Evolutionary conservation across 1,140 invertebrate genomes (phyloP).

Genomic region (Varroa destructor): DNA sequence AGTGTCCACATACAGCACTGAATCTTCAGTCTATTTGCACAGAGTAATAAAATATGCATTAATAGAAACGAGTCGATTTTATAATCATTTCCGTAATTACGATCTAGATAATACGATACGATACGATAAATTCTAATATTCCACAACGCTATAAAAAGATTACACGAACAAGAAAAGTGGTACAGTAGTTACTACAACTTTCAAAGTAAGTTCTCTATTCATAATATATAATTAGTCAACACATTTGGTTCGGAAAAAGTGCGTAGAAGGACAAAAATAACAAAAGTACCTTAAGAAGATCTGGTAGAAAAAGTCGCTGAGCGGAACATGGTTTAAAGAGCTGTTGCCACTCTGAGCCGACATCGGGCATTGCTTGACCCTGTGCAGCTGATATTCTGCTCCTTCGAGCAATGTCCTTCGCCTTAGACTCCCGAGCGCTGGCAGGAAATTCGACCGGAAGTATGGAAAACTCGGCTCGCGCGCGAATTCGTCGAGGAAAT

Average conservation of each 20-base stretch:
- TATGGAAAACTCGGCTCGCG: slow-evolving; percentile 34
- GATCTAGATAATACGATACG: no score
- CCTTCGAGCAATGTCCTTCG: slow-evolving; percentile 50
- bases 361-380: slow-evolving; percentile 58
- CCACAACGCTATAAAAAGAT: no score
- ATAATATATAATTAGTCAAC: no score
- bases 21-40: slow-evolving; percentile 52
- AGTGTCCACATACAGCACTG: slow-evolving; percentile 82
- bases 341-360: slow-evolving; percentile 61
- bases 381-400: slow-evolving; percentile 44
- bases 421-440: slow-evolving; percentile 51
- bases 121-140: no score
- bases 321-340: slow-evolving; percentile 83
- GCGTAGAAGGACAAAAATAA: slow-evolving; percentile 48
- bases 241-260: not conserved
- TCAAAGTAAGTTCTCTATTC: no score
- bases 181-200: no score
- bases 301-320: slow-evolving; percentile 76
- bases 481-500: slow-evolving; percentile 28
- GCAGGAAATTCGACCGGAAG: slow-evolving; percentile 55
- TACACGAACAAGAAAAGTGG: no score
- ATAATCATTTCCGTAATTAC: no score
- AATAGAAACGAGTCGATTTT: no score
- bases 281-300: slow-evolving; percentile 45
- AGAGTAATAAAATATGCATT: slow-evolving; percentile 44